Conservation (phyloP, 2,888 invertebrate species). For the Synergus laeviventris region DNA sequence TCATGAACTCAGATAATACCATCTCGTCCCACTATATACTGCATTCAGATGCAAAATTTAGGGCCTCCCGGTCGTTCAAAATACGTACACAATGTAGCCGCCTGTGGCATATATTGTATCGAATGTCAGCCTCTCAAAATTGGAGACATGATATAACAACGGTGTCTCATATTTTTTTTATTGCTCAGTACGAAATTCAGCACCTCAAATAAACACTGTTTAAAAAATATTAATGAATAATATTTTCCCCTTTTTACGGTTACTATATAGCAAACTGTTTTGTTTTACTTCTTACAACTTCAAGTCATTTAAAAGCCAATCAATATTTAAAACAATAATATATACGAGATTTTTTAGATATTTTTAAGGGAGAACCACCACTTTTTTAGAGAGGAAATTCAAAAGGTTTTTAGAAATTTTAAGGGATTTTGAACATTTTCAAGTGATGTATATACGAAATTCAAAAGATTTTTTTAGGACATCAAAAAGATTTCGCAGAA, state of each 20-base stretch:
- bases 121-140: background rate
- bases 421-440: no score
- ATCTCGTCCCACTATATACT: background rate
- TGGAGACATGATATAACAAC: background rate
- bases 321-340: no score
- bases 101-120: background rate
- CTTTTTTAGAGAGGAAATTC: no score
- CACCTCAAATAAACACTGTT: background rate
- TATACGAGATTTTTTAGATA: no score
- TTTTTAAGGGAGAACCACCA: no score
- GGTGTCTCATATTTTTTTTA: background rate
- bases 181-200: background rate
- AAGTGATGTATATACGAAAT: no score
- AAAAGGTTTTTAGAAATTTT: no score
- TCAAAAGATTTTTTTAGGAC: no score
- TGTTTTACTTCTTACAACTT: no score
- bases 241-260: background rate
- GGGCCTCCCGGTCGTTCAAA: background rate
- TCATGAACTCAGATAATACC: conserved; percentile 29
- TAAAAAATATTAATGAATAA: background rate
- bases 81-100: background rate
- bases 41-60: conserved; percentile 32
- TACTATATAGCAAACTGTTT: no score
- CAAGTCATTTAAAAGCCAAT: no score
- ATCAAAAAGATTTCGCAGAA: no score